Evolutionary conservation across 1,140 invertebrate genomes (phyloP).

Genomic region (Camponotus floridanus): DNA sequence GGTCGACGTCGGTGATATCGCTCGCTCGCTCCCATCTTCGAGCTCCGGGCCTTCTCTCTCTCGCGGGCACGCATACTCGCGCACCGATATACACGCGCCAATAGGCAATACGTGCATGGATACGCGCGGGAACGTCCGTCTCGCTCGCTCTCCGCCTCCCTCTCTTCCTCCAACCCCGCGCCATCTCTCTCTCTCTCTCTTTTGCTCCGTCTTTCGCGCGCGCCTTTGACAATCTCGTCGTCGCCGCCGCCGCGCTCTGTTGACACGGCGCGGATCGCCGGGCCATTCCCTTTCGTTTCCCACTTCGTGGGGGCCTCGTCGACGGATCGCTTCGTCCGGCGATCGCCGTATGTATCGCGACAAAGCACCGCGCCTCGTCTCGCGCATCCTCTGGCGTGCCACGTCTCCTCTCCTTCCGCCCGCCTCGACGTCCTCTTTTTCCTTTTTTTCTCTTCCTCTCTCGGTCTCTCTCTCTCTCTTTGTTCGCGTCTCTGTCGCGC

Average conservation of each 20-base stretch:
- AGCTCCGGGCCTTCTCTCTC: conserved; percentile 17
- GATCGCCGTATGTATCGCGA: conserved; percentile 58
- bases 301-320: conserved; percentile 56
- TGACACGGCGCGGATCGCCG: conserved; percentile 60
- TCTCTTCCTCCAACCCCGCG: conserved; percentile 11
- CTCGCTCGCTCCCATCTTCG: background rate
- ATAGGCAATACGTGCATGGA: background rate
- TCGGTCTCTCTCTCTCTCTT: background rate
- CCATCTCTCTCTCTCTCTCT: conserved; percentile 17
- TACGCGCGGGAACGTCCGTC: background rate
- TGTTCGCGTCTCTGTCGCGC: conserved; percentile 21
- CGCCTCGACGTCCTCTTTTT: conserved; percentile 35
- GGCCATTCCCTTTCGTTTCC: conserved; percentile 71
- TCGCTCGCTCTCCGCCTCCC: background rate
- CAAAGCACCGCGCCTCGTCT: conserved; percentile 59
- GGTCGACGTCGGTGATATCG: background rate
- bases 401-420: conserved; percentile 69
- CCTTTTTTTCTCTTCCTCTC: background rate
- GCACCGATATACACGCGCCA: background rate
- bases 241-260: conserved; percentile 56
- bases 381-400: conserved; percentile 75
- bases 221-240: conserved; percentile 66
- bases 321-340: conserved; percentile 8
- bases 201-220: conserved; percentile 16
- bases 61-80: conserved; percentile 44